Conservation (phyloP, 1,140 invertebrate genomes). For the Cylas formicarius region DNA sequence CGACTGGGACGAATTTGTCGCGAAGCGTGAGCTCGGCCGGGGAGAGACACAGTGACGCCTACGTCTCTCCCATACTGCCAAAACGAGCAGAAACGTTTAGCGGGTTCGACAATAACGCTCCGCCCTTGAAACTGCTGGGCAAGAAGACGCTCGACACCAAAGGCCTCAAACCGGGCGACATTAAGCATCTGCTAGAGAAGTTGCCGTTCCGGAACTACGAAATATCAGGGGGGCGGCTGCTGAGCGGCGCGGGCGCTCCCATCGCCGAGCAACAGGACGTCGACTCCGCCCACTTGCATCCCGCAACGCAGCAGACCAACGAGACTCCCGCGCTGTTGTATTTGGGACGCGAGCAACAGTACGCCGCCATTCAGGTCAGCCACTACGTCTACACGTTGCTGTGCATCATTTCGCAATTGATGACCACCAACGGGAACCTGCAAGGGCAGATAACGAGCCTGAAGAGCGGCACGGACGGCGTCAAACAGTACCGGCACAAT, state of each 20-base stretch:
- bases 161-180: constrained; percentile 38
- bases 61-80: constrained; percentile 74
- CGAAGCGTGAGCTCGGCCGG: constrained; percentile 87
- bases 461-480: constrained; percentile 45
- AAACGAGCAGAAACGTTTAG: constrained; percentile 91
- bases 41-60: constrained; percentile 77
- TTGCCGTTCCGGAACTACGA: constrained; percentile 47
- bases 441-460: constrained; percentile 57
- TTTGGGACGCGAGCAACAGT: constrained; percentile 55
- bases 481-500: constrained; percentile 58
- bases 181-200: constrained; percentile 44
- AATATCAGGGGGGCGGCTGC: constrained; percentile 33
- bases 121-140: constrained; percentile 35
- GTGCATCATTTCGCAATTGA: constrained; percentile 76
- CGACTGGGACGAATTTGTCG: constrained; percentile 68
- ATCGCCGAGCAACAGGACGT: neutral
- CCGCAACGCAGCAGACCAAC: constrained; percentile 18
- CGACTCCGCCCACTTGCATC: neutral
- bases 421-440: constrained; percentile 73
- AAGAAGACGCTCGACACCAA: constrained; percentile 41
- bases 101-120: constrained; percentile 73
- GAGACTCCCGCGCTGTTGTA: constrained; percentile 43
- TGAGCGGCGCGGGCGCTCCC: constrained; percentile 33
- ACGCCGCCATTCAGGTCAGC: constrained; percentile 65
- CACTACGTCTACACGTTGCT: constrained; percentile 76